Base-by-base conservation (phyloP, 1,140 invertebrate species). In the Piezodorus guildinii region DNA sequence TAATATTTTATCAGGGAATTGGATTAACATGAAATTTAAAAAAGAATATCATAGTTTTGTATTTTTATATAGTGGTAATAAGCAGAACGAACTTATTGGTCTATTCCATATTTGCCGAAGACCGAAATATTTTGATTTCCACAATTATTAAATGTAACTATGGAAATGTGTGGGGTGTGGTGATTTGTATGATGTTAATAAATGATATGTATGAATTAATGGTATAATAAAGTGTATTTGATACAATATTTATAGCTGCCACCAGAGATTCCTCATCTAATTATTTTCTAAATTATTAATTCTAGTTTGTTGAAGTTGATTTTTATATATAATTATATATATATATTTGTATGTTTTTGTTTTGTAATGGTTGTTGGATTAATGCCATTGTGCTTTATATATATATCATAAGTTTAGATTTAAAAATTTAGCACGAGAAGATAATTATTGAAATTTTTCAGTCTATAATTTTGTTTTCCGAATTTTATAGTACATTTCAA, bases 211-310 rank as follows among this genome's bases (percentile, higher is more conserved):
- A 19, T 19, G 21, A 49, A n/a, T 17, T 49, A 10, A 19, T 19
- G n/a, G 21, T 49, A 19, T 19, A 19, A 49, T 49, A 49, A 49
- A 49, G 21, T 49, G 46, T 49, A 49, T 49, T 49, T 49, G 46
- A 49, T 49, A 49, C 46, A 49, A 49, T 49, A 49, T 49, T 49
- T 49, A 49, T 49, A 49, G 46, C 46, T 49, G 46, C 46, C 46
- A 49, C 46, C 46, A 49, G 46, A 49, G 46, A 49, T 49, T 49
- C 21, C 21, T 49, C 46, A 39, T 49, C 21, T 49, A 49, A 49
- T 49, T 49, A 49, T 49, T 49, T 49, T 49, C 46, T 49, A 49
- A 49, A 49, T 49, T 49, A 49, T 49, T 49, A 49, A 49, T 49
- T 6, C n/a, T 49, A 49, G 46, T 49, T 49, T 49, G 46, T 49